Evolutionary conservation across 1,140 invertebrate species (phyloP).

Genomic region (Mya arenaria): DNA sequence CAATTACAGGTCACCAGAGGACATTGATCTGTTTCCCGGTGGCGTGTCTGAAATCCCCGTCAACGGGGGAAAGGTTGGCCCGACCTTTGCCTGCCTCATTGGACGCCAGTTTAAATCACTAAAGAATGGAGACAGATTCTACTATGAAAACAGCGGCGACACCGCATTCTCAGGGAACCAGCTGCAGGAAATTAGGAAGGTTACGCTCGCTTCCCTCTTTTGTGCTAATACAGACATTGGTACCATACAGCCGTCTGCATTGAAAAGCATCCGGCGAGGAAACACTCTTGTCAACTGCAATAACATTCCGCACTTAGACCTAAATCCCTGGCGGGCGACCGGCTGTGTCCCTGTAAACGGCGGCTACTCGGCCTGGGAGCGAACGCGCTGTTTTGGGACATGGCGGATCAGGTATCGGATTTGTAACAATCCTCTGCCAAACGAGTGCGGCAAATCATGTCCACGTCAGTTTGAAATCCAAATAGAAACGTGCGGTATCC

Average conservation of each 20-base stretch:
- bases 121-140: slow-evolving; percentile 53
- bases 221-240: too few relatives aligned
- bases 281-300: neutral
- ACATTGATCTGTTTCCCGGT: slow-evolving; percentile 53
- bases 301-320: neutral
- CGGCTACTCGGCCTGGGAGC: neutral
- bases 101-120: slow-evolving; percentile 38
- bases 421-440: neutral
- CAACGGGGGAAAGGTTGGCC: slow-evolving; percentile 44
- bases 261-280: too few relatives aligned
- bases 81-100: slow-evolving; percentile 52
- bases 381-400: neutral
- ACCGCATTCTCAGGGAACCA: too few relatives aligned
- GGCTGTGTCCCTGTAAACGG: neutral
- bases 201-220: too few relatives aligned
- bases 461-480: too few relatives aligned
- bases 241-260: too few relatives aligned
- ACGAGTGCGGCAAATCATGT: neutral
- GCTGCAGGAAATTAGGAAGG: too few relatives aligned
- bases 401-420: neutral
- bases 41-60: slow-evolving; percentile 46
- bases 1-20: too few relatives aligned
- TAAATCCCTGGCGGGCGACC: neutral
- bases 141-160: slow-evolving; percentile 66
- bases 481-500: too few relatives aligned